Conservation (phyloP, 2,113 vertebrate species). For the Myiopsitta monachus region DNA sequence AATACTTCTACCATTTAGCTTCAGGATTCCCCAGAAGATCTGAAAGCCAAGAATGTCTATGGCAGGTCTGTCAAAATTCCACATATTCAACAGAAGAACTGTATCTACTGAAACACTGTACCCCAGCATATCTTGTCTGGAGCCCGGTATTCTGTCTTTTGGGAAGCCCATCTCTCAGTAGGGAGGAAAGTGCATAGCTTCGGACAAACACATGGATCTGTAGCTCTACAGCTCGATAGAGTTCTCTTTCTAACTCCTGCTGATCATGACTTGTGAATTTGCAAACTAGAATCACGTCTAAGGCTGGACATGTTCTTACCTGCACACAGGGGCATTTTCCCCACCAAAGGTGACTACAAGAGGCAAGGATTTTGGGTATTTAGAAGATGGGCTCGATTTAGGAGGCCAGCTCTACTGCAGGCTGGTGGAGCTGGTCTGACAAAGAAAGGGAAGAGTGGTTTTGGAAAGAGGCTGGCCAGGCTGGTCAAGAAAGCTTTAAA, state of each 20-base stretch:
- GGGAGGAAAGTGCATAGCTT: fast-evolving
- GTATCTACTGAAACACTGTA: neutral
- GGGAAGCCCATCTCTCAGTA: neutral
- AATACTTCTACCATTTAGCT: neutral
- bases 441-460: too few relatives aligned
- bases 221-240: neutral
- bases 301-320: neutral
- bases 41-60: neutral
- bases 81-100: neutral
- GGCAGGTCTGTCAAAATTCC: neutral
- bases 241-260: neutral
- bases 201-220: neutral
- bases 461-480: too few relatives aligned
- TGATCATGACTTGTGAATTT: neutral
- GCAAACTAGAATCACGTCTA: neutral
- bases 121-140: neutral
- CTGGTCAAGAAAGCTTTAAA: too few relatives aligned
- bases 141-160: neutral
- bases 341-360: neutral
- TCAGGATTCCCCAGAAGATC: neutral
- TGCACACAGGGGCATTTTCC: neutral
- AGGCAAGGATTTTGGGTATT: too few relatives aligned
- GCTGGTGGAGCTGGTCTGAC: too few relatives aligned
- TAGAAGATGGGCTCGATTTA: too few relatives aligned
- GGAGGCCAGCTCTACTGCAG: too few relatives aligned